Conservation (phyloP, 2,888 invertebrate species). For the Trypoxylon attenuatum region DNA sequence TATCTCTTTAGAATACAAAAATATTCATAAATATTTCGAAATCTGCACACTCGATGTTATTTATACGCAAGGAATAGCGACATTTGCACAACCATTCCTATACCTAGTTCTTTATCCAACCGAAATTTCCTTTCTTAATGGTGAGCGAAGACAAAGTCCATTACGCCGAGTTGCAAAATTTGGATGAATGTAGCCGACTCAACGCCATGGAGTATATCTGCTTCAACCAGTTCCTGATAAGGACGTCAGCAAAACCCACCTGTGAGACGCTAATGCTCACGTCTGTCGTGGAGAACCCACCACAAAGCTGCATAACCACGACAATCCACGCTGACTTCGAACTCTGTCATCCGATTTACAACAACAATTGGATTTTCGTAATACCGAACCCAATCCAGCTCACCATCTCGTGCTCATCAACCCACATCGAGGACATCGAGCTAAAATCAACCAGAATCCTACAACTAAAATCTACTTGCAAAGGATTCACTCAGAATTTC, state of each 20-base stretch:
- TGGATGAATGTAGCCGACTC: not conserved
- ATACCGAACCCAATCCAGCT: not conserved
- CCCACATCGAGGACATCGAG: conserved; percentile 3
- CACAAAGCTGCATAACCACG: not conserved
- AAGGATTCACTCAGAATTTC: too few species aligned
- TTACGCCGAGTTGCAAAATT: not conserved
- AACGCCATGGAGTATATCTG: not conserved
- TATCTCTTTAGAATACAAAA: not conserved
- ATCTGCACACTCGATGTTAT: too few species aligned
- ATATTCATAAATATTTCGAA: too few species aligned
- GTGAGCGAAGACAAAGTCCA: not conserved
- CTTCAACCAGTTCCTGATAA: not conserved
- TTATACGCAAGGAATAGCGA: too few species aligned
- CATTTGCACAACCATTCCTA: not conserved
- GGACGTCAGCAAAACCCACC: not conserved
- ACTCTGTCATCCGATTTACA: too few species aligned
- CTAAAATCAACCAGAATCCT: not conserved
- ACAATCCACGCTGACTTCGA: not conserved
- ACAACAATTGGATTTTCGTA: not conserved
- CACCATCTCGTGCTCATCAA: not conserved
- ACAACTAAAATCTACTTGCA: not conserved
- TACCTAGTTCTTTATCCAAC: not conserved
- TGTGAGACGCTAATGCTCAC: conserved; percentile 1
- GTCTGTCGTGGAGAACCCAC: not conserved
- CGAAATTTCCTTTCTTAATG: conserved; percentile 1